A percentile compares a stretch with the other conserved stretches of the same genome.
phyloP scores from a whole-genome alignment of 2,113 vertebrate species.

The Peucedramus taeniatus region DNA sequence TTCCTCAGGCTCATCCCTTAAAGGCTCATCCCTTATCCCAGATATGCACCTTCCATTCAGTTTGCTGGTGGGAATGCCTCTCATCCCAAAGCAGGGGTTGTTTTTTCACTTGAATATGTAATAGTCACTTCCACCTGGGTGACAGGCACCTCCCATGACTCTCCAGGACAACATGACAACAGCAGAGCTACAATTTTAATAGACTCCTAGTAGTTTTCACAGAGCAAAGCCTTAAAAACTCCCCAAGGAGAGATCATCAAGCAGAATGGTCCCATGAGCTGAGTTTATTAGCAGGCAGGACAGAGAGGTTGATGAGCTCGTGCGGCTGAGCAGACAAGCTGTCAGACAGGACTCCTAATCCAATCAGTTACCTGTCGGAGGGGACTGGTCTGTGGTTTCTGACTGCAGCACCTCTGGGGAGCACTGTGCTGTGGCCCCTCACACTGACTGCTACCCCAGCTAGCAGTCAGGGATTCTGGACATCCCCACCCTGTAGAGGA shows the following conservation, averaged over 20 bases:
- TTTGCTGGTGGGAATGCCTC: neutral
- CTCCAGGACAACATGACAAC: constrained; percentile 73
- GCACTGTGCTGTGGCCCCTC: neutral
- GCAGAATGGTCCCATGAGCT: constrained; percentile 75
- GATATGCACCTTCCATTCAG: neutral
- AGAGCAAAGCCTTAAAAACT: constrained; percentile 74
- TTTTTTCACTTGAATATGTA: constrained; percentile 57
- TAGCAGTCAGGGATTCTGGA: neutral
- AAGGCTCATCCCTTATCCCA: neutral
- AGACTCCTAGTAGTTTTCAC: constrained; percentile 73
- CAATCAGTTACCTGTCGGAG: constrained; percentile 80
- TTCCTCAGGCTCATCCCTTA: neutral
- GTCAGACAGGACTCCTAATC: constrained; percentile 79
- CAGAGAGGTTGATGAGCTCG: constrained; percentile 79
- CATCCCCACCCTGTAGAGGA: neutral
- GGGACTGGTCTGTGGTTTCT: constrained; percentile 31
- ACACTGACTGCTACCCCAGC: neutral
- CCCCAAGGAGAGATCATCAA: constrained; percentile 83
- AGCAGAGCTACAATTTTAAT: constrained; percentile 77
- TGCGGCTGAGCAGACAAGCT: constrained; percentile 74
- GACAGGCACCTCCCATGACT: constrained; percentile 79
- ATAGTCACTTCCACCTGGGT: constrained; percentile 70
- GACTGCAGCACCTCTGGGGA: neutral
- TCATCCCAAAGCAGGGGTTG: neutral
- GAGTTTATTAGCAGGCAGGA: constrained; percentile 82